These are phyloP conservation scores for Pempheris klunzingeri DNA, from an alignment of 2,797 vertebrate genomes.

Conservation along the genomic window DNA sequence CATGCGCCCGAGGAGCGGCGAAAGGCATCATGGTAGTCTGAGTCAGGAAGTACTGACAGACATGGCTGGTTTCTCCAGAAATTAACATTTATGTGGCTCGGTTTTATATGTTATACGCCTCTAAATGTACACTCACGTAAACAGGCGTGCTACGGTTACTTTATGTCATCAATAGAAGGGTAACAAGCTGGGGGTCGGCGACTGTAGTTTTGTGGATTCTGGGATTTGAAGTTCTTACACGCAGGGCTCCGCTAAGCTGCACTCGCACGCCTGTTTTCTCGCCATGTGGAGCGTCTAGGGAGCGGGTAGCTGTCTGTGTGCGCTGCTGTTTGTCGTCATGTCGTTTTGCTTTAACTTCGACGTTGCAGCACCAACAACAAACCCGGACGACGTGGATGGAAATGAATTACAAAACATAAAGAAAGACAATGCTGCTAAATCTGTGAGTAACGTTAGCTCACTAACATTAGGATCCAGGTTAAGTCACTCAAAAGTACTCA, in stretches of 20 bases:
- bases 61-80: background rate
- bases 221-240: constrained; percentile 67
- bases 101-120: background rate
- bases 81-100: fast-evolving
- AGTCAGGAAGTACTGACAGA: constrained; percentile 49
- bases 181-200: background rate
- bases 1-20: constrained; percentile 25
- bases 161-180: background rate
- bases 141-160: fast-evolving
- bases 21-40: constrained; percentile 62
- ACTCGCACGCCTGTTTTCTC: background rate
- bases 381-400: constrained; percentile 8
- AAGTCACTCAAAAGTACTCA: background rate
- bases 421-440: constrained; percentile 30
- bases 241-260: constrained; percentile 5
- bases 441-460: constrained; percentile 65
- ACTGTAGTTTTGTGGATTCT: constrained; percentile 21
- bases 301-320: background rate
- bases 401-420: constrained; percentile 36
- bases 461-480: background rate
- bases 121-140: fast-evolving
- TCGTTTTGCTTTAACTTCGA: constrained; percentile 87
- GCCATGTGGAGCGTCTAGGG: constrained; percentile 40
- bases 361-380: constrained; percentile 58
- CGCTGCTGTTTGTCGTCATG: constrained; percentile 62